Percentiles rank a stretch among this genome's conserved stretches.
Evolutionary conservation across 2,113 vertebrate species (phyloP).

Genomic region (Oophaga pumilio): DNA sequence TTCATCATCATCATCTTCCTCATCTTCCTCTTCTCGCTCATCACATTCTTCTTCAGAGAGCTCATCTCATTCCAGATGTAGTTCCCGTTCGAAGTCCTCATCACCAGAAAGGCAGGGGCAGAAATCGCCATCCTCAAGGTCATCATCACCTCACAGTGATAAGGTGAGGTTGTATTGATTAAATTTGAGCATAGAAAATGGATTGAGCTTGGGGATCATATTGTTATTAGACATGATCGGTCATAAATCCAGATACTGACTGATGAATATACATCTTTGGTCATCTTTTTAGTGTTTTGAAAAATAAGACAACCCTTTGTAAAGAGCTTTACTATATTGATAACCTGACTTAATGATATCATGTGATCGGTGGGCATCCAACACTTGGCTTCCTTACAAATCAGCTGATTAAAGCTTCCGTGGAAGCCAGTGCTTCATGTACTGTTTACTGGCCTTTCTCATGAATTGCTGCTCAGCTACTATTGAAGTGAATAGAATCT

Average conservation of each 20-base stretch:
- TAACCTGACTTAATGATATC: too few relatives aligned
- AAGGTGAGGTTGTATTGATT: slow-evolving; percentile 55
- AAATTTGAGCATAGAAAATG: neutral
- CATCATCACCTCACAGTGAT: slow-evolving; percentile 64
- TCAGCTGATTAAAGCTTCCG: too few relatives aligned
- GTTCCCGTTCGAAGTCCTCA: slow-evolving; percentile 56
- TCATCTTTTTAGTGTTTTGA: neutral
- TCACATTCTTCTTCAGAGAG: slow-evolving; percentile 65
- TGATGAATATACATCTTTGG: neutral
- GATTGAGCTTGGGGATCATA: neutral
- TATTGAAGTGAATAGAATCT: too few relatives aligned
- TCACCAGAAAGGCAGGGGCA: slow-evolving; percentile 60
- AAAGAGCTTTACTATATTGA: too few relatives aligned
- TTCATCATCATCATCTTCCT: slow-evolving; percentile 61
- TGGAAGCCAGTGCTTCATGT: too few relatives aligned
- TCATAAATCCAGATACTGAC: neutral
- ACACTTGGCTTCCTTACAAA: too few relatives aligned
- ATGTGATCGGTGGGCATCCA: too few relatives aligned
- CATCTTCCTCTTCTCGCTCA: slow-evolving; percentile 65
- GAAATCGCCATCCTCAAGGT: slow-evolving; percentile 64
- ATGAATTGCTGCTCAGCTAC: too few relatives aligned
- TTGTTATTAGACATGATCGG: neutral
- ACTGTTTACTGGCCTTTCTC: too few relatives aligned
- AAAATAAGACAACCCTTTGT: neutral
- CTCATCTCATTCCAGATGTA: slow-evolving; percentile 63